A percentile compares a stretch with the other conserved stretches of the same genome.
phyloP scores from a whole-genome alignment of 2,113 vertebrate genomes.

The Cacatua alba region DNA sequence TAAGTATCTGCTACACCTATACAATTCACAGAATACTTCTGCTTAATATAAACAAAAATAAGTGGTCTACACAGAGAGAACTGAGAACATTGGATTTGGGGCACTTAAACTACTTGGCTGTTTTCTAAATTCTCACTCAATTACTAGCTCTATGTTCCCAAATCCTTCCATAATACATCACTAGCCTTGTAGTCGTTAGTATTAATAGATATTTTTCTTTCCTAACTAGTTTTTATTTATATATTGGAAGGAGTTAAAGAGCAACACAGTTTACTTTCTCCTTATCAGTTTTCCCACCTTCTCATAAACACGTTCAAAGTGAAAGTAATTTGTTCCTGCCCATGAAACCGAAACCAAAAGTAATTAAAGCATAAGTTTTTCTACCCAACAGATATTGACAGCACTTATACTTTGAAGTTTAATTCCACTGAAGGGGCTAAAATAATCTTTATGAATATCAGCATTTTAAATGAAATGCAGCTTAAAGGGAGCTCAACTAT shows the following conservation, averaged over 20 bases:
- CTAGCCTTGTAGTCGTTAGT: background rate
- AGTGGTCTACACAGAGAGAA: background rate
- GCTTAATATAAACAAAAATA: background rate
- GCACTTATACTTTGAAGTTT: background rate
- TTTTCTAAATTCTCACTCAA: background rate
- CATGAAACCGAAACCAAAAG: slow-evolving; percentile 52
- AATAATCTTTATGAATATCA: background rate
- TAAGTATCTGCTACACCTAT: background rate
- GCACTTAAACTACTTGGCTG: background rate
- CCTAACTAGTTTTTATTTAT: background rate
- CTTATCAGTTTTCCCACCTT: slow-evolving; percentile 61
- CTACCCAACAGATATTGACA: background rate
- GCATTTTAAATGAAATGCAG: background rate
- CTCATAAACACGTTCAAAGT: slow-evolving; percentile 33
- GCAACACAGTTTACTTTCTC: background rate
- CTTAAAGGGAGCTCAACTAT: background rate
- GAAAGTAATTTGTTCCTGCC: slow-evolving; percentile 27
- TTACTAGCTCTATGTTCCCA: background rate
- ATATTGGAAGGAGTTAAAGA: background rate
- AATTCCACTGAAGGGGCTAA: background rate
- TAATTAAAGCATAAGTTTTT: background rate
- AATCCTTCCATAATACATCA: background rate
- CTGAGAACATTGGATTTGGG: background rate
- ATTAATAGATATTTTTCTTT: background rate
- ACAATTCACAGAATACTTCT: background rate